Conservation (phyloP, 2,888 invertebrate species). For the Aporophyla nigra region DNA sequence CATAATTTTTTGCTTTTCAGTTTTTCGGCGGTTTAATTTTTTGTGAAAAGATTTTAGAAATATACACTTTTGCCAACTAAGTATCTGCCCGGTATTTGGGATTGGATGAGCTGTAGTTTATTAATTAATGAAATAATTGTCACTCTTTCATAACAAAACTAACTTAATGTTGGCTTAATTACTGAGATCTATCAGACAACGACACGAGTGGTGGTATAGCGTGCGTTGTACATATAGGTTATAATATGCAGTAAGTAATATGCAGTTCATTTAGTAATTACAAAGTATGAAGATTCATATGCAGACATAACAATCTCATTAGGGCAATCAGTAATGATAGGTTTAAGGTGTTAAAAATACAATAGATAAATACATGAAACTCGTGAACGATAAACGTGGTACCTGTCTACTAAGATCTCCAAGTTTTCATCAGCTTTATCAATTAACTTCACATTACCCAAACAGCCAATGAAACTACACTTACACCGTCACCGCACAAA, state of each 20-base stretch:
- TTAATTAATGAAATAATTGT: conserved; percentile 32
- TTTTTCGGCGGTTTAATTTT: too few species aligned
- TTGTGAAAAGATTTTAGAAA: too few species aligned
- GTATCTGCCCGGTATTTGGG: background rate
- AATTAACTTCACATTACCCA: conserved; percentile 40
- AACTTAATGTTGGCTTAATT: conserved; percentile 34
- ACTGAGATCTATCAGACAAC: background rate
- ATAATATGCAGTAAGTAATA: too few species aligned
- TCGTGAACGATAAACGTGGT: background rate
- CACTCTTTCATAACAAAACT: conserved; percentile 7
- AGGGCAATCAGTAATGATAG: too few species aligned
- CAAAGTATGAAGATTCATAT: too few species aligned
- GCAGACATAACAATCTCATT: too few species aligned
- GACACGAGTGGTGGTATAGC: too few species aligned
- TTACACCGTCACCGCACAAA: conserved; percentile 19
- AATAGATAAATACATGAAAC: too few species aligned
- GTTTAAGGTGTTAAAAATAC: too few species aligned
- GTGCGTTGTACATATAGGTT: too few species aligned
- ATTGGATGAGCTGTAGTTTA: conserved; percentile 6
- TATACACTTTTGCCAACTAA: background rate
- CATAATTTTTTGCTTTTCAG: too few species aligned
- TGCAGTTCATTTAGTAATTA: too few species aligned
- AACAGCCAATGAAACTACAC: conserved; percentile 49
- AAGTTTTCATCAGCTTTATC: background rate
- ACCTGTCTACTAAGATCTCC: background rate